Percentiles rank a stretch among this genome's conserved stretches.
Evolutionary conservation across 2,888 invertebrate species (phyloP).

Genomic region (Eupithecia dodoneata): DNA sequence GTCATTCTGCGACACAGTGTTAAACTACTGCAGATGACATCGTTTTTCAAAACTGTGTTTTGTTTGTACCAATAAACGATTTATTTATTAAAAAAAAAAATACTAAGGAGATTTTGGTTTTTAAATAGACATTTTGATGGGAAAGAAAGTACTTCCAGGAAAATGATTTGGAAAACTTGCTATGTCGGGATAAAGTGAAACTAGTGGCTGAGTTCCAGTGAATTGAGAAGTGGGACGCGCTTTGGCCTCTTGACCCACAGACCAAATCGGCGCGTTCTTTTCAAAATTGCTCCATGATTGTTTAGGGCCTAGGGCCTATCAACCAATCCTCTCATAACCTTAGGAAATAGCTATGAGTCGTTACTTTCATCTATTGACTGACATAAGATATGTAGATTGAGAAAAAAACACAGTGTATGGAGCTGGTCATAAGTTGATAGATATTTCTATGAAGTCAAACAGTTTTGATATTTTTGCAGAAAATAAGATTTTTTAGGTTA

Average conservation of each 20-base stretch:
- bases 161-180: not conserved
- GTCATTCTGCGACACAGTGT: too few species aligned
- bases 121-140: not conserved
- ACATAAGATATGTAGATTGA: not conserved
- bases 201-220: constrained; percentile 31
- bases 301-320: not conserved
- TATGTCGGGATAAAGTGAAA: constrained; percentile 26
- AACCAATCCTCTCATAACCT: not conserved
- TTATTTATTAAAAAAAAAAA: too few species aligned
- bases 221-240: constrained; percentile 22
- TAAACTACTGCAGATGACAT: too few species aligned
- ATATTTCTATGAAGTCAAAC: not conserved
- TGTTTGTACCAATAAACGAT: too few species aligned
- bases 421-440: not conserved
- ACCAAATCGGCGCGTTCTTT: constrained; percentile 21
- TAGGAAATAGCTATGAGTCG: not conserved
- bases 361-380: not conserved
- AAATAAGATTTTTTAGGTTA: not conserved
- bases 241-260: constrained; percentile 27
- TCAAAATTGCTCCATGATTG: constrained; percentile 2
- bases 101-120: not conserved
- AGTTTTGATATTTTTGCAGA: not conserved
- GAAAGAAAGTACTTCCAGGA: not conserved
- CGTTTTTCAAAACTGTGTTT: too few species aligned
- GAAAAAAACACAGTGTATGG: too few species aligned